A percentile compares a stretch with the other conserved stretches of the same genome.
These are phyloP conservation scores for Pocillopora grandis DNA, from an alignment of 92 coral and sea anemone genomes.

Conservation along the genomic window DNA sequence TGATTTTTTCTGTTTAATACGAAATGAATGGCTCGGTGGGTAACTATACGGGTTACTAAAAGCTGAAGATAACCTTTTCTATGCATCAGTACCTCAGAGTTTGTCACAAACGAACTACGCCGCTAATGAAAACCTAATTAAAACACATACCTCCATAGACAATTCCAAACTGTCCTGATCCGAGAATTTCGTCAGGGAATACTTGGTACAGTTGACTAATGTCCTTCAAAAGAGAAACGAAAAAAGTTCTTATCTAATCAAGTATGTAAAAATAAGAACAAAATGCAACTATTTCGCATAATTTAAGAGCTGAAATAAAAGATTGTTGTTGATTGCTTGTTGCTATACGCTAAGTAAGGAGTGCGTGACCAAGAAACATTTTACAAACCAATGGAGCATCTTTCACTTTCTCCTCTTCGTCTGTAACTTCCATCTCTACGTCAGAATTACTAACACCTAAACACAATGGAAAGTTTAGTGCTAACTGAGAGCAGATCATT, in stretches of 20 bases:
- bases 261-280: no score
- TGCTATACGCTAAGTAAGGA: no score
- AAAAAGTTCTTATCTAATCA: no score
- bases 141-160: constrained; percentile 90
- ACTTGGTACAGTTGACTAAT: constrained; percentile 95
- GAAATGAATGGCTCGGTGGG: no score
- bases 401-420: constrained; percentile 50
- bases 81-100: not conserved
- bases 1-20: no score
- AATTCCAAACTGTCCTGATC: constrained; percentile 99
- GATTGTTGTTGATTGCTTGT: no score
- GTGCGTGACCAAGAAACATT: not conserved
- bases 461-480: not conserved
- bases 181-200: constrained; percentile 98
- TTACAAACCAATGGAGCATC: constrained; percentile 20
- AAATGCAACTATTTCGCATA: no score
- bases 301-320: no score
- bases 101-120: not conserved
- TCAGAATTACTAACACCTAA: constrained; percentile 53
- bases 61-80: not conserved
- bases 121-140: not conserved
- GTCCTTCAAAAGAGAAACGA: constrained; percentile 57
- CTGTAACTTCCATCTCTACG: constrained; percentile 66
- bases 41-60: no score
- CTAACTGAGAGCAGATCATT: not conserved